Conservation (phyloP, 92 coral and sea anemone species). For the Porites lobata region DNA sequence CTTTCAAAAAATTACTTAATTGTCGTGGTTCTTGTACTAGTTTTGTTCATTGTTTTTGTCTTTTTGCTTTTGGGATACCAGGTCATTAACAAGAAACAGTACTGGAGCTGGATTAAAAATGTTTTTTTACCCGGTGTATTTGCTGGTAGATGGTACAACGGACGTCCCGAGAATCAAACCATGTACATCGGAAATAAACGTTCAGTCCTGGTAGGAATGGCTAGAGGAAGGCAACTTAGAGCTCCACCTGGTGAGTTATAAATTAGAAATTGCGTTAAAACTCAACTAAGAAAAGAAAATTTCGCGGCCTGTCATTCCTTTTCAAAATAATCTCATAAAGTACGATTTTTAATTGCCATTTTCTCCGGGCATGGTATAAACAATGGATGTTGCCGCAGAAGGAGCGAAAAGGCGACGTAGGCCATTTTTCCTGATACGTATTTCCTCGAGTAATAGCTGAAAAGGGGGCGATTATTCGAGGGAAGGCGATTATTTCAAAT, state of each 20-base stretch:
- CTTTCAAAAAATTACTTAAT: too few relatives aligned
- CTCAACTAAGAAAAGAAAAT: too few relatives aligned
- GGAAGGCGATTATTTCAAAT: too few relatives aligned
- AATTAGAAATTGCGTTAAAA: background rate
- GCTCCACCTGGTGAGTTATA: conserved; percentile 28
- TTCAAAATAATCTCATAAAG: background rate
- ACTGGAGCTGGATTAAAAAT: conserved; percentile 22
- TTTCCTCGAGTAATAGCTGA: too few relatives aligned
- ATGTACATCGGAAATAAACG: conserved; percentile 48
- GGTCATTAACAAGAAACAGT: conserved; percentile 17
- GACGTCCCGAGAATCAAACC: conserved; percentile 33
- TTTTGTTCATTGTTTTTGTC: too few relatives aligned
- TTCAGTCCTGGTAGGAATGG: conserved; percentile 58
- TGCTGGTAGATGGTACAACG: conserved; percentile 66
- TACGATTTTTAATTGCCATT: too few relatives aligned
- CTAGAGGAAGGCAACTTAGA: conserved; percentile 55
- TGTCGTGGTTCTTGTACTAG: too few relatives aligned
- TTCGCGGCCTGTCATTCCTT: background rate
- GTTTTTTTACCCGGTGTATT: conserved; percentile 46
- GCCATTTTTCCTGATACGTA: too few relatives aligned
- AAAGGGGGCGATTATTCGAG: too few relatives aligned
- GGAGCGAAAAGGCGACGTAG: too few relatives aligned
- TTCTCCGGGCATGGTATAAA: too few relatives aligned
- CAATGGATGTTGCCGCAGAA: too few relatives aligned
- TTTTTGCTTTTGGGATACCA: background rate